Percentiles rank a stretch among this genome's conserved stretches.
Evolutionary conservation across 2,797 vertebrate genomes (phyloP).

Genomic region (Dicrostonyx torquatus): DNA sequence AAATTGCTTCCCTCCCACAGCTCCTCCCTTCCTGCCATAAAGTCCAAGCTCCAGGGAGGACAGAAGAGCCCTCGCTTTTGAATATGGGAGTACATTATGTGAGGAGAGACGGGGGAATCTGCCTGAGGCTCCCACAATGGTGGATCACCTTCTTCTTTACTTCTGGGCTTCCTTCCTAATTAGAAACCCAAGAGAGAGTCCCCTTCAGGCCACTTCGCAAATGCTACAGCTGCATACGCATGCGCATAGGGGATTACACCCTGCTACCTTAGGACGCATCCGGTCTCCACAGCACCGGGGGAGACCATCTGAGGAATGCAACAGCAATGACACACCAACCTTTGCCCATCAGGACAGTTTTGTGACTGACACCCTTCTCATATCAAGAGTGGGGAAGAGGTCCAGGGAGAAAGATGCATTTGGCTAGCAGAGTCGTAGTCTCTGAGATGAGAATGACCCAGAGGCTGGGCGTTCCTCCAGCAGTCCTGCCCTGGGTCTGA

Average conservation of each 20-base stretch:
- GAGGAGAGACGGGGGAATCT: not conserved
- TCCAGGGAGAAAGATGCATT: accelerated
- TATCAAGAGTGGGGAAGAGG: not conserved
- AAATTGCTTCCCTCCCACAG: not conserved
- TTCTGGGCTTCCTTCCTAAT: not conserved
- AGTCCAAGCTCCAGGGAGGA: not conserved
- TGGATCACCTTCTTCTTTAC: not conserved
- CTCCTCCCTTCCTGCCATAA: accelerated
- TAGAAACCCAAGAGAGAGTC: not conserved
- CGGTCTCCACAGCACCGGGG: accelerated
- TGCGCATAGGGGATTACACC: not conserved
- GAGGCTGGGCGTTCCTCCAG: not conserved
- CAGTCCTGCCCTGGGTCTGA: not conserved
- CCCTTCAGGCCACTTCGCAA: not conserved
- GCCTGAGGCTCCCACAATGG: not conserved
- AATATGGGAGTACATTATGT: not conserved
- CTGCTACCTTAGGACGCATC: accelerated
- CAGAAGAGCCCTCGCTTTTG: not conserved
- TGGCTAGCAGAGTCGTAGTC: accelerated
- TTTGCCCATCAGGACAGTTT: not conserved
- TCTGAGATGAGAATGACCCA: not conserved
- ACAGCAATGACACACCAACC: accelerated
- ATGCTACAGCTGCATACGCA: not conserved
- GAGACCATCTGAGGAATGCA: not conserved
- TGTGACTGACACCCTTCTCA: not conserved